Percentiles rank a stretch among this genome's conserved stretches.
Conservation (phyloP, 23 tunicate genomes). For the Diplosoma virens region DNA sequence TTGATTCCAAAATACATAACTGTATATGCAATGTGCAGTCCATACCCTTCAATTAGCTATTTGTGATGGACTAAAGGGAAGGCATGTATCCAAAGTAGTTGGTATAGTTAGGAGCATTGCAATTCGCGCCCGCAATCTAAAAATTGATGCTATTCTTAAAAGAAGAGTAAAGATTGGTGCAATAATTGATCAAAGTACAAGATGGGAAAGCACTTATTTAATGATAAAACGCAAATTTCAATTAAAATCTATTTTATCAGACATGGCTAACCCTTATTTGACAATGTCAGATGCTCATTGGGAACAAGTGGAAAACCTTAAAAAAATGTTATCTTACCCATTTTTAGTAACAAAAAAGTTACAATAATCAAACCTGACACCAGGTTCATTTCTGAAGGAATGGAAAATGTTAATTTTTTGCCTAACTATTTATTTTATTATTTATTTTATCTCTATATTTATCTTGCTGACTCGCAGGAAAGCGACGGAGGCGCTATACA, state of each 20-base stretch:
- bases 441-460: too few species aligned
- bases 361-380: conserved; percentile 5
- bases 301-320: not conserved
- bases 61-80: not conserved
- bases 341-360: not conserved
- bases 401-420: not conserved
- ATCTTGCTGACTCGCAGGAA: too few species aligned
- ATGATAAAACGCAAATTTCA: not conserved
- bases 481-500: too few species aligned
- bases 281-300: conserved; percentile 1
- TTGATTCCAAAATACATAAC: not conserved
- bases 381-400: conserved; percentile 1
- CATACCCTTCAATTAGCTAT: not conserved
- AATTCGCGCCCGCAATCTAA: not conserved
- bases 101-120: not conserved
- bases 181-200: not conserved
- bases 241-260: not conserved
- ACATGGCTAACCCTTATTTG: not conserved
- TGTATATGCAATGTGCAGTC: not conserved
- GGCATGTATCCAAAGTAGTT: not conserved
- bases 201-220: conserved; percentile 11
- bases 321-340: not conserved
- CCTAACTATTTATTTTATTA: too few species aligned
- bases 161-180: not conserved
- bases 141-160: not conserved